phyloP scores from a whole-genome alignment of 2,888 invertebrate species.

The Agriopis aurantiaria region DNA sequence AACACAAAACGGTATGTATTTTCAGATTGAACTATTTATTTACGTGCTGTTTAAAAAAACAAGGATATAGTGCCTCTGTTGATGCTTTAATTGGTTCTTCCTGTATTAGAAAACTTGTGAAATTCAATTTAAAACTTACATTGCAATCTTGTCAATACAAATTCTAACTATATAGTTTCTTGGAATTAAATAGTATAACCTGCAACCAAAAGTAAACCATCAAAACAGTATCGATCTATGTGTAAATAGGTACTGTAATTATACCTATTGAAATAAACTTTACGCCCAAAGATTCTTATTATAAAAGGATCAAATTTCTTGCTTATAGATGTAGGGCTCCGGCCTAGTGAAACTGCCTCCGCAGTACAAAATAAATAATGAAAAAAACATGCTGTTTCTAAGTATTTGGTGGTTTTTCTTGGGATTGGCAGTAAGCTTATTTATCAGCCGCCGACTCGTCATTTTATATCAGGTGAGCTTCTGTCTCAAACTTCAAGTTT shows the following conservation, averaged over 20 bases:
- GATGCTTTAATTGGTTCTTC: slow-evolving; percentile 12
- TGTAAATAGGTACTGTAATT: background rate
- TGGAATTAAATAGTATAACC: background rate
- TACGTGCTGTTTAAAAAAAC: slow-evolving; percentile 4
- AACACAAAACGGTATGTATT: slow-evolving; percentile 52
- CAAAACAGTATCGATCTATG: background rate
- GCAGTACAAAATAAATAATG: slow-evolving; percentile 12
- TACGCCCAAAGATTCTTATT: background rate
- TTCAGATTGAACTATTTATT: slow-evolving; percentile 35
- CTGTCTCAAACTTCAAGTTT: background rate
- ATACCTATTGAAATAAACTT: background rate
- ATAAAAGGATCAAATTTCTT: slow-evolving; percentile 7
- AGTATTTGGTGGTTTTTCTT: slow-evolving; percentile 11
- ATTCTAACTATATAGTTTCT: background rate
- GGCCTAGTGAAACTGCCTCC: slow-evolving; percentile 1
- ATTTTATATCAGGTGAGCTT: slow-evolving; percentile 25
- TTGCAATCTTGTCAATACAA: background rate
- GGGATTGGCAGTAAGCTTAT: slow-evolving; percentile 9
- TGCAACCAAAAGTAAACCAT: background rate
- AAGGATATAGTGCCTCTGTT: slow-evolving; percentile 10
- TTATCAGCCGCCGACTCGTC: slow-evolving; percentile 6
- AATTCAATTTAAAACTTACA: slow-evolving; percentile 4
- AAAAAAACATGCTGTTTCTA: slow-evolving; percentile 19
- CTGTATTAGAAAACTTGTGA: slow-evolving; percentile 8
- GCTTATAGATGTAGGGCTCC: slow-evolving; percentile 20